Evolutionary conservation across 2,888 invertebrate genomes (phyloP).

Genomic region (Eristalis pertinax): DNA sequence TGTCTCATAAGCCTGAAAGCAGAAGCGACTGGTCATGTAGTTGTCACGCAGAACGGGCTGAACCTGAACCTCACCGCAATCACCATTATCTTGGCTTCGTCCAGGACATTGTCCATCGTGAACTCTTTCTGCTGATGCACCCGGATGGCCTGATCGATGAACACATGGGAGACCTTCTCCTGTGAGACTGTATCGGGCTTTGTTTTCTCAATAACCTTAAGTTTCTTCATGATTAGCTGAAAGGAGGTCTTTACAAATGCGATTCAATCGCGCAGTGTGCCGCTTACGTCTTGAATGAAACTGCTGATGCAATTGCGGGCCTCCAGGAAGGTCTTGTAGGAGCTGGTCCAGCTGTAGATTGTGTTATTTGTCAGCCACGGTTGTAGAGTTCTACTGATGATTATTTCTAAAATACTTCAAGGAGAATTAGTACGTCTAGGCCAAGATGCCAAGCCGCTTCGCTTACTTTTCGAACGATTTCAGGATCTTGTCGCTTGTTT

Average conservation of each 20-base stretch:
- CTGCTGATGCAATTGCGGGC: neutral
- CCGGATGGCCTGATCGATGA: slow-evolving; percentile 73
- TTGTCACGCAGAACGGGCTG: neutral
- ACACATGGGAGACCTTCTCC: slow-evolving; percentile 60
- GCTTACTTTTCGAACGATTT: neutral
- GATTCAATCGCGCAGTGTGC: neutral
- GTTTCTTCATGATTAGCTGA: neutral
- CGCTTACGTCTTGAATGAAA: neutral
- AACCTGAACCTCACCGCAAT: slow-evolving; percentile 64
- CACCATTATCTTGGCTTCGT: slow-evolving; percentile 70
- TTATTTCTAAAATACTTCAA: neutral
- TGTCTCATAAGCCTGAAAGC: slow-evolving; percentile 75
- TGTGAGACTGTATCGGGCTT: neutral
- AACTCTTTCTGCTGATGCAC: slow-evolving; percentile 60
- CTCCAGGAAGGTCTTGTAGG: neutral
- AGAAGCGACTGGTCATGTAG: slow-evolving; percentile 1
- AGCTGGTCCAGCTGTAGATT: neutral
- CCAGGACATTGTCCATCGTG: slow-evolving; percentile 62
- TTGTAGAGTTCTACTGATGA: neutral
- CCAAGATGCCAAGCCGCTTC: neutral
- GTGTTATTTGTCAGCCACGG: neutral
- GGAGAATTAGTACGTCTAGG: neutral
- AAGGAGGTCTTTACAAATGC: neutral
- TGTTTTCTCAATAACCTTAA: neutral
- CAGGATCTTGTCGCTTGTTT: neutral